A percentile compares a stretch with the other conserved stretches of the same genome.
Evolutionary conservation across 2,888 invertebrate genomes (phyloP).

Genomic region (Dinocampus coccinellae): DNA sequence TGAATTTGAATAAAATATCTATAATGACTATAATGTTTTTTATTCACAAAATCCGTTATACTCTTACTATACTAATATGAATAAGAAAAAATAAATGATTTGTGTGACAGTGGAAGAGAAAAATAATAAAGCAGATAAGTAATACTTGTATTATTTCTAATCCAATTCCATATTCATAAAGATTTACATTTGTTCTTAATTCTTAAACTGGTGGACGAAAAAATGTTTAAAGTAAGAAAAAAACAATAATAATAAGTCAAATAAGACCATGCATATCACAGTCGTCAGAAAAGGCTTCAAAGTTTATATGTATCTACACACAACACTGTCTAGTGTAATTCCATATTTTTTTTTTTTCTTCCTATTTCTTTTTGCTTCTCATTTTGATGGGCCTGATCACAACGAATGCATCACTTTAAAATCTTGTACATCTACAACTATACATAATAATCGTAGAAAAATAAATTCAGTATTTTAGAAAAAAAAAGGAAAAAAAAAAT

Average conservation of each 20-base stretch:
- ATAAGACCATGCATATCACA: slow-evolving; percentile 30
- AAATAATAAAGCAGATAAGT: neutral
- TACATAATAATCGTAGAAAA: neutral
- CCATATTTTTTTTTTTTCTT: neutral
- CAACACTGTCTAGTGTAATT: neutral
- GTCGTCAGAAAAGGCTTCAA: slow-evolving; percentile 28
- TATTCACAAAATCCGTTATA: too few species aligned
- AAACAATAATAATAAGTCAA: too few species aligned
- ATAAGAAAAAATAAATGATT: neutral
- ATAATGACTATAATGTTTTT: slow-evolving; percentile 12
- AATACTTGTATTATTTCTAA: slow-evolving; percentile 11
- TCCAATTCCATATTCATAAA: slow-evolving; percentile 23
- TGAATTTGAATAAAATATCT: slow-evolving; percentile 26
- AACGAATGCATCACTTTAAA: slow-evolving; percentile 10
- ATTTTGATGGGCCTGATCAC: slow-evolving; percentile 7
- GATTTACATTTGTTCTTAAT: slow-evolving; percentile 21
- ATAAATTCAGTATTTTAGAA: neutral
- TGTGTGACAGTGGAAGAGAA: neutral
- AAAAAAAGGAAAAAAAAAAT: neutral
- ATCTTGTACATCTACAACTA: neutral
- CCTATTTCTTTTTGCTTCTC: neutral
- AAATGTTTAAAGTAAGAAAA: slow-evolving; percentile 17
- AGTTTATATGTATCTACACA: neutral
- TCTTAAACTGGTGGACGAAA: slow-evolving; percentile 28
- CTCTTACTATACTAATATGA: neutral